phyloP scores from a whole-genome alignment of 2,113 vertebrate genomes.

The Vicugna pacos region DNA sequence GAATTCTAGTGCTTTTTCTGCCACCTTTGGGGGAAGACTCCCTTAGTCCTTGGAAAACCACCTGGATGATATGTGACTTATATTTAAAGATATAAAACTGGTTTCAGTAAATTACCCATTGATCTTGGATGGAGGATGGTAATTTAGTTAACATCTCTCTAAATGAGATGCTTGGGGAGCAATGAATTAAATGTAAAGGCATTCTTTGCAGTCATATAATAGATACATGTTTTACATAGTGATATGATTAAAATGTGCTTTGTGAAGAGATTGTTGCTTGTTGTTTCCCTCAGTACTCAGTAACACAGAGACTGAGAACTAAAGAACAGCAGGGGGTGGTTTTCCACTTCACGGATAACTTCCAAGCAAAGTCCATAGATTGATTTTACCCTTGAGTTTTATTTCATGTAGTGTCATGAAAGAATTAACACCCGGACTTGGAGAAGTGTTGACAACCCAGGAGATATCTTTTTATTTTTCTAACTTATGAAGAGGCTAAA shows the following conservation, averaged over 20 bases:
- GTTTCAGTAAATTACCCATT: neutral
- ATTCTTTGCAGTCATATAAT: neutral
- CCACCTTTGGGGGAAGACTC: neutral
- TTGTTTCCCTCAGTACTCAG: neutral
- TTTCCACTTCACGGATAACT: neutral
- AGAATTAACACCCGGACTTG: neutral
- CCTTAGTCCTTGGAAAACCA: neutral
- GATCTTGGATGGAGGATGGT: neutral
- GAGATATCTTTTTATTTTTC: neutral
- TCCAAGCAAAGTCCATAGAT: neutral
- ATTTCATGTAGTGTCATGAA: neutral
- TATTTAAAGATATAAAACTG: neutral
- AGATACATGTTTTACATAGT: neutral
- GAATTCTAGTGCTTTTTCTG: neutral
- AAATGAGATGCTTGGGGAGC: neutral
- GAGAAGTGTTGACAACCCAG: neutral
- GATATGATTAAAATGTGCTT: neutral
- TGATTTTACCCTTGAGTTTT: neutral
- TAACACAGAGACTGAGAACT: neutral
- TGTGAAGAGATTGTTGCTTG: neutral
- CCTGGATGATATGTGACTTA: neutral
- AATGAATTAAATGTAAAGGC: neutral
- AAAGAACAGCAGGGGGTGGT: accelerated
- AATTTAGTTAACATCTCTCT: neutral
- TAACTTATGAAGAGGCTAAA: neutral